Evolutionary conservation across 2,797 vertebrate species (phyloP), one percentile per base, ranked within the genome.

Genomic region (Selene dorsalis): DNA sequence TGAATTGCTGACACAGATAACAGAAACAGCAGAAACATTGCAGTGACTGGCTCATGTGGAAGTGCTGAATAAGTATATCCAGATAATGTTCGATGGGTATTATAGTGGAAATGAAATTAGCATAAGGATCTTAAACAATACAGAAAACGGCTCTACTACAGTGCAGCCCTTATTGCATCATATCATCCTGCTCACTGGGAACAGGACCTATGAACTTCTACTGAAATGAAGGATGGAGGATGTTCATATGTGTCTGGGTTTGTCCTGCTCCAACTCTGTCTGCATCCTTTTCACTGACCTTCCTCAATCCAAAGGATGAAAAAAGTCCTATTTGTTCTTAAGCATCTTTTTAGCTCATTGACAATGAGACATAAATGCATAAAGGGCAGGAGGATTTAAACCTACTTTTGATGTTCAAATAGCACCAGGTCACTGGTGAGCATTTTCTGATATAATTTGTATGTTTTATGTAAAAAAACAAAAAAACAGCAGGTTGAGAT

Each of bases 1-100:
- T 75, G 79, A 91, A 84, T 38, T 87, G 89, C 89, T 91, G 90
- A 91, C 83, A 77, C 69, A 32, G 76, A 62, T 69, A 85, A 86
- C 65, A 75, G 75, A 87, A 84, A 77, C 48, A 66, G 85, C 84
- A 75, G 75, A 69, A 77, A 56, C 65, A 45, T 65, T 62, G 60
- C 77, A 71, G 80, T 57, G 85, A 87, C 74, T 81, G 79, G 84
- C 79, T 87, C 82, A 63, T 64, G 78, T 67, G 83, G 75, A 58
- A 38, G 52, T 85, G 85, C 89, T 89, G 90, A 90, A 82, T 90
- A 89, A 79, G 79, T 82, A 60, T 56, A 74, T 87, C 81, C 75
- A 65, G 45, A 85, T 80, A 78, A 79, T 80, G 79, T 83, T 77
- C 75, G 62, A 59, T 66, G 67, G 67, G 83, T 79, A 76, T 79